Conservation (phyloP, 2,888 invertebrate species). For the Endotricha flammealis region DNA sequence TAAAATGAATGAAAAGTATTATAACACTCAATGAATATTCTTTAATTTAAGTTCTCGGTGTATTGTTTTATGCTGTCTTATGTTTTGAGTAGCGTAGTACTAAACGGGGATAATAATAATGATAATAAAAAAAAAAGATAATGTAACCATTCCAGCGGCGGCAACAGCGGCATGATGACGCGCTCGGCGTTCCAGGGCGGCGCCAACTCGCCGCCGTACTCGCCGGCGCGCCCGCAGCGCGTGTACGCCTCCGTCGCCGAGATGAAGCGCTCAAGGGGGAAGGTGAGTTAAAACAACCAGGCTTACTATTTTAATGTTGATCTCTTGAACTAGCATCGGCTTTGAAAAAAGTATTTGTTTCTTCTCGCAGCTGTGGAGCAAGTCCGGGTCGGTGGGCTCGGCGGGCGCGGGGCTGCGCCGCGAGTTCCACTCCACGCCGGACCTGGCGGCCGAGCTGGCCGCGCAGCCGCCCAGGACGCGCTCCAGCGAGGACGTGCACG, state of each 20-base stretch:
- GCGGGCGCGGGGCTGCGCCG: slow-evolving; percentile 82
- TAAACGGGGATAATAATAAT: too few relatives aligned
- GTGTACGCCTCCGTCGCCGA: slow-evolving; percentile 97
- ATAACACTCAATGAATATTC: too few relatives aligned
- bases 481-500: slow-evolving; percentile 67
- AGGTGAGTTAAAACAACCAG: too few relatives aligned
- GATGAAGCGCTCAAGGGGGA: slow-evolving; percentile 92
- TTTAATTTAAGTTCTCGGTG: too few relatives aligned
- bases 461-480: slow-evolving; percentile 53
- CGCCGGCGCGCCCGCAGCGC: slow-evolving; percentile 81
- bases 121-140: too few relatives aligned
- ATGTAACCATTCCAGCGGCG: slow-evolving; percentile 40
- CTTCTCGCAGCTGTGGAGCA: slow-evolving; percentile 63
- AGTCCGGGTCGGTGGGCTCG: slow-evolving; percentile 80
- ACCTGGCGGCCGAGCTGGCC: slow-evolving; percentile 76
- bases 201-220: slow-evolving; percentile 81
- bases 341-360: slow-evolving; percentile 19
- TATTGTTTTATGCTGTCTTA: too few relatives aligned
- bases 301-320: too few relatives aligned
- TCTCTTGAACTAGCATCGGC: too few relatives aligned
- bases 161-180: slow-evolving; percentile 83
- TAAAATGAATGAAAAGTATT: too few relatives aligned
- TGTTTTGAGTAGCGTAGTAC: too few relatives aligned
- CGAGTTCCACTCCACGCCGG: slow-evolving; percentile 94
- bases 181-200: slow-evolving; percentile 84